Evolutionary conservation across 2,113 vertebrate species (phyloP), one percentile per base, ranked within the genome.

Genomic region (Salvelinus fontinalis): DNA sequence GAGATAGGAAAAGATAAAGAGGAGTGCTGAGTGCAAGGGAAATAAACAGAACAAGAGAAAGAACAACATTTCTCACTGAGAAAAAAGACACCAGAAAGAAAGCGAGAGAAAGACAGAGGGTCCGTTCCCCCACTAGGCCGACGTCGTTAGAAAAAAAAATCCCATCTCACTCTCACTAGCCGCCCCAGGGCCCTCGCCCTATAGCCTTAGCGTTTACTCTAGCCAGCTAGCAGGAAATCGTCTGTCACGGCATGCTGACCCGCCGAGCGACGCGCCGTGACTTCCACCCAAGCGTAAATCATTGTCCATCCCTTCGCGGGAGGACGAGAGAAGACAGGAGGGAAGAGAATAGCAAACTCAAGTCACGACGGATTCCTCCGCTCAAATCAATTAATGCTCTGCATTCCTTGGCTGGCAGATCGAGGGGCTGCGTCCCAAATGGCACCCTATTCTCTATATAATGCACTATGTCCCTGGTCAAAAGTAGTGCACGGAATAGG

Each of bases 171-270:
- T 29, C 27, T 29, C 12, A 29, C 65, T 13, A 18, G 14, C 65
- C 27, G 27, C 65, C 65, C 29, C 13, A 67, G 1, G 14, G 65
- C 51, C 51, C 16, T 5, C 18, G 51, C 51, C 13, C 14, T 18
- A 18, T 3, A 54, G 49, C 12, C 49, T 13, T 54, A 14, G 51
- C 51, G 16, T 54, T 54, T 4, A 54, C 16, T 14, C 3, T 54
- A 18, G 51, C 51, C 16, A 18, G 39, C 39, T 44, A 65, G 26
- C 83, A 89, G 89, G 86, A 92, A 93, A 89, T 88, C 87, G 87
- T 87, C 67, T 48, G 34, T 69, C 67, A 69, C 13, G 34, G 16
- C 34, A 69, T n/a, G 34, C 20, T 69, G 67, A 69, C 67, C 34
- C 34, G 14, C 14, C 12, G n/a, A 69, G 31, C 34, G 34, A 48